Conservation (phyloP, 2,888 invertebrate genomes). For the Chydorus sphaericus region DNA sequence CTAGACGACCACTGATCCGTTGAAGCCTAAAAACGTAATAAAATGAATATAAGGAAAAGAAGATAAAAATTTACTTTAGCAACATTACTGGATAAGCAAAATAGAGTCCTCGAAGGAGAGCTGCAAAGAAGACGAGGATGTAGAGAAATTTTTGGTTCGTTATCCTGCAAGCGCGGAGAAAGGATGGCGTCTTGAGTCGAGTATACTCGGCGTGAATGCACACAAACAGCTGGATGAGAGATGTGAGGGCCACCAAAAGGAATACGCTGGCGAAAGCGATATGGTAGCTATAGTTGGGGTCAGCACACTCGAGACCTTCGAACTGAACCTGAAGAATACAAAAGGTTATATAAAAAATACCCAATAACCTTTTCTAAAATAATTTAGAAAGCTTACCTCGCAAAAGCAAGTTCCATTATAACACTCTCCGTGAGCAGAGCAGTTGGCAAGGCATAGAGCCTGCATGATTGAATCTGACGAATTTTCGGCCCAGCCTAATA, state of each 20-base stretch:
- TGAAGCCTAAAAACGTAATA: slow-evolving; percentile 39
- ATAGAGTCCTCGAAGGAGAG: slow-evolving; percentile 70
- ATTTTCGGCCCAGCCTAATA: background rate
- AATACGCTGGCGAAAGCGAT: slow-evolving; percentile 48
- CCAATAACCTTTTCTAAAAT: background rate
- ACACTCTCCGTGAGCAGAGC: slow-evolving; percentile 82
- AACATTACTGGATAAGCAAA: slow-evolving; percentile 79
- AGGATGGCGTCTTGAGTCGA: slow-evolving; percentile 64
- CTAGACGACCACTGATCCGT: slow-evolving; percentile 74
- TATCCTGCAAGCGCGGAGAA: slow-evolving; percentile 64
- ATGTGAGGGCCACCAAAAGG: slow-evolving; percentile 66
- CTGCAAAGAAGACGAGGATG: slow-evolving; percentile 70
- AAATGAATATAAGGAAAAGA: background rate
- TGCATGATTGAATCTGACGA: background rate
- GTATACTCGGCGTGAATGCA: slow-evolving; percentile 70
- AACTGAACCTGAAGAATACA: slow-evolving; percentile 41
- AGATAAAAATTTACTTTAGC: too few relatives aligned
- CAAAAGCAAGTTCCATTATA: slow-evolving; percentile 81
- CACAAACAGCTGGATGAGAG: slow-evolving; percentile 67
- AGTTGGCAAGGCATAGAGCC: slow-evolving; percentile 37
- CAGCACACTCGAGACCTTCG: slow-evolving; percentile 66
- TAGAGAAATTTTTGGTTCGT: slow-evolving; percentile 83
- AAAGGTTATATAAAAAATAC: slow-evolving; percentile 11
- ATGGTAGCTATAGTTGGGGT: slow-evolving; percentile 67
- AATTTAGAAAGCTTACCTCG: slow-evolving; percentile 47